Percentiles rank a stretch among this genome's conserved stretches.
phyloP scores from a whole-genome alignment of 2,113 vertebrate genomes.

The Centrocercus urophasianus region DNA sequence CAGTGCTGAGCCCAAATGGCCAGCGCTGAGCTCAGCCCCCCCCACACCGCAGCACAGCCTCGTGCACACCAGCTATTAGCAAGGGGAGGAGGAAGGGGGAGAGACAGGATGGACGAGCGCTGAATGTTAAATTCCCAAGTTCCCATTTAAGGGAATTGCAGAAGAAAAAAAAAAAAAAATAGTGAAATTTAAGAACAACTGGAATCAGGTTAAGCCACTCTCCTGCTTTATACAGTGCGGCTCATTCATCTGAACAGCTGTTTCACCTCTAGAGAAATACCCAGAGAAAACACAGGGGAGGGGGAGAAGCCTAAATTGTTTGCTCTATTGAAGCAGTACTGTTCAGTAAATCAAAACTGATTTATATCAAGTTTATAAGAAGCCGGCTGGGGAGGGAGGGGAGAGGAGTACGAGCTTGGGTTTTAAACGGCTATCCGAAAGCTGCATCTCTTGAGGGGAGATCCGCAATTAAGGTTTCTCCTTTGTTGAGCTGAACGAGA shows the following conservation, averaged over 20 bases:
- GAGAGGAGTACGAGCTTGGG: not conserved
- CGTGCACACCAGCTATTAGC: not conserved
- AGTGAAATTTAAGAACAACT: conserved; percentile 58
- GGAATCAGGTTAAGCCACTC: conserved; percentile 57
- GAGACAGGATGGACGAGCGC: conserved; percentile 32
- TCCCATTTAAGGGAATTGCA: not conserved
- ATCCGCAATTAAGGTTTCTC: not conserved
- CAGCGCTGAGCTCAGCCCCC: not conserved
- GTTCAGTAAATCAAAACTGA: conserved; percentile 22
- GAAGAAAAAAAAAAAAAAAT: not conserved
- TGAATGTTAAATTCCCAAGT: conserved; percentile 46
- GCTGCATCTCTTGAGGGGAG: not conserved
- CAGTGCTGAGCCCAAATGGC: not conserved
- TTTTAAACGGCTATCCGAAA: conserved; percentile 19
- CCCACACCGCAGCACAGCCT: not conserved
- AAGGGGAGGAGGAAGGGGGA: not conserved
- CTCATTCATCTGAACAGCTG: conserved; percentile 70
- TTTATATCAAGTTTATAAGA: conserved; percentile 4
- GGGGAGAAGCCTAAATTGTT: conserved; percentile 37
- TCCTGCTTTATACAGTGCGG: conserved; percentile 14
- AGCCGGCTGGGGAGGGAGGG: not conserved
- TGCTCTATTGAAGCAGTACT: conserved; percentile 43
- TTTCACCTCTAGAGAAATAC: conserved; percentile 66
- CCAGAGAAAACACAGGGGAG: conserved; percentile 51
- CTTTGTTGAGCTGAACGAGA: conserved; percentile 53